A percentile compares a stretch with the other conserved stretches of the same genome.
phyloP scores from a whole-genome alignment of 2,113 vertebrate genomes.

The Dermatemys mawii region DNA sequence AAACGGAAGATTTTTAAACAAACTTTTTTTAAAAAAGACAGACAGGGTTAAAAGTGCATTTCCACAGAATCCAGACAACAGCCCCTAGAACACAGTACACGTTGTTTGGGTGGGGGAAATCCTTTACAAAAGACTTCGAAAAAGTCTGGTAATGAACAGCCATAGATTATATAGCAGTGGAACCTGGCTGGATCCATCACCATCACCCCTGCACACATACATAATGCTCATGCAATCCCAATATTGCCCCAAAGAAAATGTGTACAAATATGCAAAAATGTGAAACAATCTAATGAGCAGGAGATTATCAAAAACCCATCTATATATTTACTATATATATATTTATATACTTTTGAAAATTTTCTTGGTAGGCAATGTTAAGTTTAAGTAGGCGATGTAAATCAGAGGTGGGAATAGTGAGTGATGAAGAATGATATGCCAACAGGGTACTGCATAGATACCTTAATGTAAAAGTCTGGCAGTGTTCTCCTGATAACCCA shows the following conservation, averaged over 20 bases:
- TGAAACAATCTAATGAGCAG: not conserved
- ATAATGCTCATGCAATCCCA: not conserved
- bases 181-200: no score
- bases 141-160: not conserved
- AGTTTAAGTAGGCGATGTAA: not conserved
- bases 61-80: not conserved
- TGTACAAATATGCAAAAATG: not conserved
- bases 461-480: not conserved
- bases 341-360: not conserved
- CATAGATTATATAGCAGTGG: no score
- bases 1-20: not conserved
- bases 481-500: not conserved
- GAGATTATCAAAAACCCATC: not conserved
- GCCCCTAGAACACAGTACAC: not conserved
- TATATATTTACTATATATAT: not conserved
- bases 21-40: not conserved
- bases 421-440: not conserved
- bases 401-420: not conserved
- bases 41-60: not conserved
- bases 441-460: not conserved
- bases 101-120: no score
- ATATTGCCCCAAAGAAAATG: not conserved
- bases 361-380: not conserved
- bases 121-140: not conserved
- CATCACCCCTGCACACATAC: not conserved